A percentile compares a stretch with the other conserved stretches of the same genome.
phyloP scores from a whole-genome alignment of 1,140 invertebrate species.

The Orchestia grillus region DNA sequence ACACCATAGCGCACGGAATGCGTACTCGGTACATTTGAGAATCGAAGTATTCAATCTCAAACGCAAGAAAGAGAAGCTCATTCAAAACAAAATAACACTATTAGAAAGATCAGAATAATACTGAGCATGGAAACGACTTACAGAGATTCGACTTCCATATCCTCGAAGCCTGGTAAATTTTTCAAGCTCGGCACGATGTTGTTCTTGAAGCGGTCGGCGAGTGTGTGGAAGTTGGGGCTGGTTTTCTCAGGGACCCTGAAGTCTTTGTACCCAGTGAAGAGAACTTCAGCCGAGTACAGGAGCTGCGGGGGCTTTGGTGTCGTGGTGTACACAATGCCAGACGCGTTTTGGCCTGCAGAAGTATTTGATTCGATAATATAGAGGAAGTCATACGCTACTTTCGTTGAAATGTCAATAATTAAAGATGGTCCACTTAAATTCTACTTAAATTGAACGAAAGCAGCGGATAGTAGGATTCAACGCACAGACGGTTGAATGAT shows the following conservation, averaged over 20 bases:
- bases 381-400: too few species aligned
- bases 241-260: slow-evolving; percentile 20
- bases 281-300: slow-evolving; percentile 81
- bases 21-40: too few species aligned
- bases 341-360: slow-evolving; percentile 42
- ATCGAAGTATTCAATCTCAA: too few species aligned
- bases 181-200: slow-evolving; percentile 17
- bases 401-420: too few species aligned
- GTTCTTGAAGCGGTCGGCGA: neutral
- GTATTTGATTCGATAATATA: too few species aligned
- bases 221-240: neutral
- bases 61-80: too few species aligned
- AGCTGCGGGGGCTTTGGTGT: slow-evolving; percentile 77
- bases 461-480: too few species aligned
- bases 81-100: neutral
- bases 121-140: neutral
- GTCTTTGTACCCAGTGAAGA: slow-evolving; percentile 76
- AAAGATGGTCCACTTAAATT: too few species aligned
- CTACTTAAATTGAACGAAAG: too few species aligned
- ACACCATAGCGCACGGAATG: too few species aligned
- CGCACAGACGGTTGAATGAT: too few species aligned
- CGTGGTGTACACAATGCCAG: slow-evolving; percentile 72
- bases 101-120: neutral
- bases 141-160: slow-evolving; percentile 57
- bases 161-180: slow-evolving; percentile 30